phyloP scores from a whole-genome alignment of 2,113 vertebrate species.

The Sclerurus mexicanus region DNA sequence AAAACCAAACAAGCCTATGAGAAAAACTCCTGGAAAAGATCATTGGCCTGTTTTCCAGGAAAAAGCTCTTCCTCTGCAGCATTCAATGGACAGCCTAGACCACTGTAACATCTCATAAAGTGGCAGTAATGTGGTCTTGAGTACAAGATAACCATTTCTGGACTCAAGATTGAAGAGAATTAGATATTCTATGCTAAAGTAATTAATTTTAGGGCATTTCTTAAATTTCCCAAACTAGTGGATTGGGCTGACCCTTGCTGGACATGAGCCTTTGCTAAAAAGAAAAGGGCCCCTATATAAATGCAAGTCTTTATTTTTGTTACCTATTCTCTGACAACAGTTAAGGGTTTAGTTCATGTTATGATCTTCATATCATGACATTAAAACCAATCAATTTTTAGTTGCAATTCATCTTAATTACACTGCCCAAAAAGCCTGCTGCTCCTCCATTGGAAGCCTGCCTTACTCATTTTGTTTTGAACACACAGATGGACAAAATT shows the following conservation, averaged over 20 bases:
- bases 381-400: neutral
- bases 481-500: neutral
- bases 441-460: neutral
- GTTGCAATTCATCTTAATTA: neutral
- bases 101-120: fast-evolving
- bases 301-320: neutral
- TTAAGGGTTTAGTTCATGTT: neutral
- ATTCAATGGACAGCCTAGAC: neutral
- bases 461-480: neutral
- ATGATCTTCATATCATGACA: neutral
- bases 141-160: neutral
- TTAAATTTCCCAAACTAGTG: neutral
- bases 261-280: neutral
- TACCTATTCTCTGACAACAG: neutral
- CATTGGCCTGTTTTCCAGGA: neutral
- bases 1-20: neutral
- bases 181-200: neutral
- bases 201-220: neutral
- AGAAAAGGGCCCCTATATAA: neutral
- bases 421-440: neutral
- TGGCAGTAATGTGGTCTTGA: neutral
- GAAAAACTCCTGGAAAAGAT: neutral
- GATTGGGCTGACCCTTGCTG: neutral
- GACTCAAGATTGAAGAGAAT: neutral
- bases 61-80: neutral